Evolutionary conservation across 2,797 vertebrate species (phyloP).

Genomic region (Periparus ater): DNA sequence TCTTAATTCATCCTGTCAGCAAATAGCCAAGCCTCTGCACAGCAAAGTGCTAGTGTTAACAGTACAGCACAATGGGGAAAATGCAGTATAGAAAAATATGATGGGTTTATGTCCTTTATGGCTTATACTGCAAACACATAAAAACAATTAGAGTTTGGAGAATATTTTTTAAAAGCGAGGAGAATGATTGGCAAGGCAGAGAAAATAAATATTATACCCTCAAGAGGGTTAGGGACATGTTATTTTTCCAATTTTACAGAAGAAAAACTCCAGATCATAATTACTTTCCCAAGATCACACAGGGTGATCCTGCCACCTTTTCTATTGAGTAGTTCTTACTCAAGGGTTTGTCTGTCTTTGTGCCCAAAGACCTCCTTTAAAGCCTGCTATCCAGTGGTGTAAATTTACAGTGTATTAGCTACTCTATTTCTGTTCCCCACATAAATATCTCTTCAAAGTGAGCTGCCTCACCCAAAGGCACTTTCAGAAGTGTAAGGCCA

Average conservation of each 20-base stretch:
- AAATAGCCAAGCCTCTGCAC: not conserved
- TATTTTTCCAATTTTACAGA: slow-evolving; percentile 11
- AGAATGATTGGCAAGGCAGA: slow-evolving; percentile 40
- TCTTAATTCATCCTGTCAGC: slow-evolving; percentile 38
- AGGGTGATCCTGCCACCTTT: slow-evolving; percentile 49
- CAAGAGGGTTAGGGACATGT: not conserved
- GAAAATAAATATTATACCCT: slow-evolving; percentile 19
- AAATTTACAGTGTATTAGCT: slow-evolving; percentile 35
- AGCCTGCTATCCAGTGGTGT: not conserved
- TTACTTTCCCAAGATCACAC: slow-evolving; percentile 47
- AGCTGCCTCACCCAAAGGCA: slow-evolving; percentile 53
- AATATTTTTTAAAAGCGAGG: slow-evolving; percentile 39
- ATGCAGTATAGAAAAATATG: slow-evolving; percentile 2
- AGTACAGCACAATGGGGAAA: slow-evolving; percentile 51
- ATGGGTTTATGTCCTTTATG: slow-evolving; percentile 53
- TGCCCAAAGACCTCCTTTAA: slow-evolving; percentile 19
- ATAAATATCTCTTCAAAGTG: slow-evolving; percentile 54
- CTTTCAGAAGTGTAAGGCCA: slow-evolving; percentile 57
- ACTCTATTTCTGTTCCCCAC: slow-evolving; percentile 40
- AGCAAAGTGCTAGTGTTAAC: not conserved
- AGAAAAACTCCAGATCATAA: slow-evolving; percentile 49
- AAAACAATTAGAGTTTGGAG: slow-evolving; percentile 58
- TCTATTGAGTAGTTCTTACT: slow-evolving; percentile 43
- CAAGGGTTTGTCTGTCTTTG: slow-evolving; percentile 7
- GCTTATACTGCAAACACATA: slow-evolving; percentile 46